Base-by-base conservation (phyloP, 1,140 invertebrate species). In the Thaumatotibia leucotreta region DNA sequence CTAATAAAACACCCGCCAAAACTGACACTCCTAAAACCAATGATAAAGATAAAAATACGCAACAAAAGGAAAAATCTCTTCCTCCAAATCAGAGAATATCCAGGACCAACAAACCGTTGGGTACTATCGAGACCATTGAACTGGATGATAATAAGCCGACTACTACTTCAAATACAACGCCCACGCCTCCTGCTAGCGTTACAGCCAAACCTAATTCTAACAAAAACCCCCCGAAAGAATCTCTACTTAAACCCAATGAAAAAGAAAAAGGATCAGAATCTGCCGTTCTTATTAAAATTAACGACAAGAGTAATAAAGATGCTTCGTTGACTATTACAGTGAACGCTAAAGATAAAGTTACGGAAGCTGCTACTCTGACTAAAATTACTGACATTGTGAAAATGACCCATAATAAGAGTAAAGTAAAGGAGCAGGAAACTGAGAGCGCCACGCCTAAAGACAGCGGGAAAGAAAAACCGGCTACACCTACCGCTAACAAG, bases 31-130 rank as follows among this genome's bases (percentile, higher is more conserved):
- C 52, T 20, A 65, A 70, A 62, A 22, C 29, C 54, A 68, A 24
- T 5, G 68, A 72, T 5, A 50, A 67, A 67, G 68, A 67, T 4
- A 73, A 69, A 61, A 78, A 77, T 70, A 66, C 33, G 4, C 11
- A 22, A 6, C 67, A 65, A 64, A 82, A 78, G 4, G 75, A 76
- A 33, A 79, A 76, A 45, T 23, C 22, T 1, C 81, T 75, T 65
- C 14, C 65, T 24, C 61, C 74, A 10, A 86, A 77, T 70, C 65
- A 74, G 10, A 79, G 81, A 66, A 79, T 69, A 52, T 86, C 79
- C 4, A 83, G 75, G 74, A 77, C 58, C 17, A 76, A 81, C 31
- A 83, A 77, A 66, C 75, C 77, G 4, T 45, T 76, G 4, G 85
- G 77, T 66, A 68, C 9, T 24, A 79, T 69, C 63, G 63, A 27